Evolutionary conservation across 1,140 invertebrate species (phyloP).

Genomic region (Euwallacea similis): DNA sequence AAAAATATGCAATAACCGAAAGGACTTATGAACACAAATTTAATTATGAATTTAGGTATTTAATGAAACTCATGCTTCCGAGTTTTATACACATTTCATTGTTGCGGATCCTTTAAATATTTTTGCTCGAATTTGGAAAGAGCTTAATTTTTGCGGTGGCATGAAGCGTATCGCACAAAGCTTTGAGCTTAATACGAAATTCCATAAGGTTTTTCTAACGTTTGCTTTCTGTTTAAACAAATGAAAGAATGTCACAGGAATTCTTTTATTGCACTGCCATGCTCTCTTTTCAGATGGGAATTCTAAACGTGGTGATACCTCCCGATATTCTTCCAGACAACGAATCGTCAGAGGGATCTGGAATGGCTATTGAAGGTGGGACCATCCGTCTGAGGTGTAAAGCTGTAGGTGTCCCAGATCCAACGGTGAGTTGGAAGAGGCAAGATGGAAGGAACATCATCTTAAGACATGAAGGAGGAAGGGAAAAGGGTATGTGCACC

Average conservation of each 20-base stretch:
- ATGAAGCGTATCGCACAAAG: conserved; percentile 11
- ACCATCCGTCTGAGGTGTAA: conserved; percentile 74
- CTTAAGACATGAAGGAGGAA: conserved; percentile 65
- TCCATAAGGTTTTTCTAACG: conserved; percentile 7
- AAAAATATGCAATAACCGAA: background rate
- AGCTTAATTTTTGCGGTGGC: conserved; percentile 27
- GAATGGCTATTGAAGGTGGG: conserved; percentile 73
- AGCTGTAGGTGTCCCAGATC: conserved; percentile 78
- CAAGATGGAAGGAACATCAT: conserved; percentile 76
- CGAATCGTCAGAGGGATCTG: conserved; percentile 59
- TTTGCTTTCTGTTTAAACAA: background rate
- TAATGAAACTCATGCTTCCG: conserved; percentile 2
- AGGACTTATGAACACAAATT: conserved; percentile 17
- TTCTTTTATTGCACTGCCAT: background rate
- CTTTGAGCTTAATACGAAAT: conserved; percentile 21
- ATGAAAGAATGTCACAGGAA: too few species aligned
- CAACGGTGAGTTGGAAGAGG: conserved; percentile 75
- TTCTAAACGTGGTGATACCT: conserved; percentile 79
- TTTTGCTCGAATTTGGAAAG: conserved; percentile 22
- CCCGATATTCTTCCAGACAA: conserved; percentile 77
- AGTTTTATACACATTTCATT: conserved; percentile 22
- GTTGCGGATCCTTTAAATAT: conserved; percentile 16
- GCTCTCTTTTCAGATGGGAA: conserved; percentile 67
- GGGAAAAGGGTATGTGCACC: conserved; percentile 56
- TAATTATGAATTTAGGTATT: conserved; percentile 27